These are phyloP conservation scores for Pseudomyrmex cubaensis DNA, from an alignment of 1,140 invertebrate genomes.

Conservation along the genomic window DNA sequence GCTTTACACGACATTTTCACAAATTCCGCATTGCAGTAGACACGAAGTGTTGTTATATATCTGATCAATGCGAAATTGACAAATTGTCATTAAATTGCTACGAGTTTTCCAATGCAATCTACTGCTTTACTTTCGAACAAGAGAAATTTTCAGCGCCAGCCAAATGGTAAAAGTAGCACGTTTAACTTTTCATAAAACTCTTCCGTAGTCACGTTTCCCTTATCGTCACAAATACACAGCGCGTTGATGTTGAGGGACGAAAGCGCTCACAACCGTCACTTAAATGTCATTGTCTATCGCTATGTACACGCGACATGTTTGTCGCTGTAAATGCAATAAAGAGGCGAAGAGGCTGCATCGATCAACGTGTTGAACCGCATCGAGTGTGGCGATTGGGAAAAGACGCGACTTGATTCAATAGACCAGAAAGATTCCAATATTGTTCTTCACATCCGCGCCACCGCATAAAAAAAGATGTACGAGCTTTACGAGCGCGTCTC, in stretches of 20 bases:
- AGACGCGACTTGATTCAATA: conserved; percentile 38
- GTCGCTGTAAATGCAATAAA: conserved; percentile 23
- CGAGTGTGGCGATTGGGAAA: conserved; percentile 10
- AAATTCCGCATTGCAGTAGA: conserved; percentile 56
- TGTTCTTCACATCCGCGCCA: conserved; percentile 1
- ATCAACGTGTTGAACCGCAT: conserved; percentile 47
- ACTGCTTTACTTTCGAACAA: not conserved
- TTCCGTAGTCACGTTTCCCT: too few species aligned
- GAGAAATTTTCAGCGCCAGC: too few species aligned
- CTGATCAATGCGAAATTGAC: conserved; percentile 26
- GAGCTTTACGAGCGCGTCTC: conserved; percentile 2
- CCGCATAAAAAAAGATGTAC: not conserved
- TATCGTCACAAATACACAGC: not conserved
- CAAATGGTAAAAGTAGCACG: too few species aligned
- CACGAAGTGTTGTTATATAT: conserved; percentile 1
- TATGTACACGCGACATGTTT: conserved; percentile 1
- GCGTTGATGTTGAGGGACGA: not conserved
- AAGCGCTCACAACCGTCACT: not conserved
- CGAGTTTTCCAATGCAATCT: conserved; percentile 9
- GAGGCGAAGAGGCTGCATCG: conserved; percentile 32
- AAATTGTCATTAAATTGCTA: conserved; percentile 39
- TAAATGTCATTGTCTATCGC: conserved; percentile 23
- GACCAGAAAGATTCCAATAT: conserved; percentile 50
- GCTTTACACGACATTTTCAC: conserved; percentile 29
- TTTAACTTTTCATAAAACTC: too few species aligned